These are phyloP conservation scores for Belgica antarctica DNA, from an alignment of 2,888 invertebrate species.

Conservation along the genomic window DNA sequence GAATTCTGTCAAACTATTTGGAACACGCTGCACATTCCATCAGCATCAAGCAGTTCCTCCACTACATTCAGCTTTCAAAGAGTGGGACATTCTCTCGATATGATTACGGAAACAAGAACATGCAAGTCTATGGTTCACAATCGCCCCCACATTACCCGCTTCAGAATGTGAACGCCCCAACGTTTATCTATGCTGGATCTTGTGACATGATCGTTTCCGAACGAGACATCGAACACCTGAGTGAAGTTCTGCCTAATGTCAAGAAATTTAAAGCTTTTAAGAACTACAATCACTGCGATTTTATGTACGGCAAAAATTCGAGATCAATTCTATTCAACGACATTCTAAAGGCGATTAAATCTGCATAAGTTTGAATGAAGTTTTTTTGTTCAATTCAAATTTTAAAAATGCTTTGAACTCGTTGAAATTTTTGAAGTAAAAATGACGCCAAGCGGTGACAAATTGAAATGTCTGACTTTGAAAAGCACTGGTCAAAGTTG, in stretches of 20 bases:
- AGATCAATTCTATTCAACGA: background rate
- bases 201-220: background rate
- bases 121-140: background rate
- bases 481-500: no score
- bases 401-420: no score
- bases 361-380: no score
- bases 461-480: no score
- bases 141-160: background rate
- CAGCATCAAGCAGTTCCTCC: constrained; percentile 8
- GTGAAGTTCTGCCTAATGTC: background rate
- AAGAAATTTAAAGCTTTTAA: background rate
- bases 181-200: background rate
- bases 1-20: background rate
- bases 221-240: constrained; percentile 13
- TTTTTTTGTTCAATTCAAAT: no score
- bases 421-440: no score
- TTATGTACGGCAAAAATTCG: constrained; percentile 9
- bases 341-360: constrained; percentile 13
- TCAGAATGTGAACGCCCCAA: background rate
- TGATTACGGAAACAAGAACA: background rate
- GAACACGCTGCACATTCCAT: background rate
- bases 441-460: no score
- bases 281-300: constrained; percentile 31
- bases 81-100: background rate
- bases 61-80: constrained; percentile 10